Evolutionary conservation across 2,797 vertebrate genomes (phyloP), one percentile per base, ranked within the genome.

Genomic region (Myiothlypis chrysogaster): DNA sequence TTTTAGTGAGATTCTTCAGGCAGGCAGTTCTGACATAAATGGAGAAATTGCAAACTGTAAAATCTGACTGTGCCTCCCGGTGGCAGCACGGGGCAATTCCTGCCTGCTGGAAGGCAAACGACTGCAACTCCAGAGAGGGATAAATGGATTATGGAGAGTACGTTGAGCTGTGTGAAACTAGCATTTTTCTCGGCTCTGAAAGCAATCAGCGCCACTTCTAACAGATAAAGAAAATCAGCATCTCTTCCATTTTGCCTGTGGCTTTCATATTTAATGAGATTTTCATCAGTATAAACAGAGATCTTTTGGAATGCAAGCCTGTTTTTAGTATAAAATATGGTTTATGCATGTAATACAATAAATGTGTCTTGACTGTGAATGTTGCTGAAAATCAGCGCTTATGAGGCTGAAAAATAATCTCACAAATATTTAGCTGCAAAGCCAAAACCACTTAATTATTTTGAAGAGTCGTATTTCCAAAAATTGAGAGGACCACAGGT

Each of bases 41-140:
- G 17, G 61, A 69, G 69, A 20, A 71, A 68, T 81, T 70, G 19
- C n/a, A 24, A 55, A 24, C 41, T 87, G 59, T 78, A 83, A 84
- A 69, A 84, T 55, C 63, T 83, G 60, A 30, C 18, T 64, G 28
- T 97, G 90, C 90, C 94, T 97, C 83, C 92, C 34, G 32, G 94
- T 95, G 95, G 94, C 91, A 96, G 70, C 70, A 75, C 1, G 6
- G 65, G 57, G 72, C 59, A 89, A 19, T 55, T 72, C 12, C 56
- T 76, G 55, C 71, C 35, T 63, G 22, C 75, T 61, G 65, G 61
- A 95, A 91, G 76, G 82, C 59, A 11, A 39, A 10, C 4, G 8
- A 2, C 43, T 78, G 6, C 5, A 34, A 27, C 22, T 59, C 15
- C 32, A 28, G 18, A 7, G 52, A 89, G 35, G 21, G 52, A 61